Conservation (phyloP, 2,888 invertebrate species). For the Nebria brevicollis region DNA sequence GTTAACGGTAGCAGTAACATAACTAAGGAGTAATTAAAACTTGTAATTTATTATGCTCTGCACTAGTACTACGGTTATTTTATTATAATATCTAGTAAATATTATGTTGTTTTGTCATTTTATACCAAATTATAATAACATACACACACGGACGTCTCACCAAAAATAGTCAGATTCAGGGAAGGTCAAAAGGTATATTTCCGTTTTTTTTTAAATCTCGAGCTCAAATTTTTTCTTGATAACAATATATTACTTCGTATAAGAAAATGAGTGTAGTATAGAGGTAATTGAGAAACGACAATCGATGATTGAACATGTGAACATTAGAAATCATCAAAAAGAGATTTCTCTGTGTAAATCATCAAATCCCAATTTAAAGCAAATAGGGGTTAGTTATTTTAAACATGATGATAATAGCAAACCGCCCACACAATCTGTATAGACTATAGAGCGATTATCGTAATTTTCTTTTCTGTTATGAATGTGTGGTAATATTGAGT, state of each 20-base stretch:
- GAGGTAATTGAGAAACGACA: too few relatives aligned
- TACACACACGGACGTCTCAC: too few relatives aligned
- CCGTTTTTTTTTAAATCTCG: too few relatives aligned
- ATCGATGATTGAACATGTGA: too few relatives aligned
- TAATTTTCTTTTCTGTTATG: slow-evolving; percentile 9
- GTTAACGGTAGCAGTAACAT: not conserved
- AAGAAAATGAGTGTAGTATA: not conserved
- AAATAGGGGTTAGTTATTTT: slow-evolving; percentile 13
- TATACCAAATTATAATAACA: too few relatives aligned
- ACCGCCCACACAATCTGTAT: slow-evolving; percentile 12
- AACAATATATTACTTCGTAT: not conserved
- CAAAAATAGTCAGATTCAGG: too few relatives aligned
- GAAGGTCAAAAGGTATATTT: too few relatives aligned
- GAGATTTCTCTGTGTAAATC: too few relatives aligned
- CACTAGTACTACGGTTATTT: slow-evolving; percentile 4
- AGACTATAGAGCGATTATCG: slow-evolving; percentile 18
- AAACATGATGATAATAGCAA: not conserved
- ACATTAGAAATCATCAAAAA: too few relatives aligned
- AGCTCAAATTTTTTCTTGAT: too few relatives aligned
- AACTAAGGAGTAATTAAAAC: not conserved
- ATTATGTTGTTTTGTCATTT: not conserved
- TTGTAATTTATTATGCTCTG: slow-evolving; percentile 6
- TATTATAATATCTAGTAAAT: slow-evolving; percentile 1
- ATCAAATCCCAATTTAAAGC: not conserved
- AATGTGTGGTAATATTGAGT: not conserved